Evolutionary conservation across 2,888 invertebrate genomes (phyloP).

Genomic region (Trachelus troglodyta): DNA sequence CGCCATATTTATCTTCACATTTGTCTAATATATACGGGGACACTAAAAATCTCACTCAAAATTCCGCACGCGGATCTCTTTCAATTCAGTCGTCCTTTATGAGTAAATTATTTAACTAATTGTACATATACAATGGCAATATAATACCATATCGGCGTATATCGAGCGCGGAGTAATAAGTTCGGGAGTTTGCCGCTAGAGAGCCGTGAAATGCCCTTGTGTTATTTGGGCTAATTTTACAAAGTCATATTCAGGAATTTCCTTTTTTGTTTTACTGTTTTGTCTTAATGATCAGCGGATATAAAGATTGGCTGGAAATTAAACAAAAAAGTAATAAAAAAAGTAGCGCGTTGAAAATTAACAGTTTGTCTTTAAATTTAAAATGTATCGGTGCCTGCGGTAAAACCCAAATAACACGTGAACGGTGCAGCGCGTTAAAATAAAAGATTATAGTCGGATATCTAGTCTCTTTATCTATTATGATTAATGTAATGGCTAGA

Average conservation of each 20-base stretch:
- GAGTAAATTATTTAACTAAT: constrained; percentile 8
- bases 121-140: not conserved
- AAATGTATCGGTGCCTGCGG: not conserved
- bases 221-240: not conserved
- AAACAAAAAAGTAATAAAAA: not conserved
- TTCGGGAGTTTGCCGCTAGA: not conserved
- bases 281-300: not conserved
- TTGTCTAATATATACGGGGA: not conserved
- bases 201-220: not conserved
- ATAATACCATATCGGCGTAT: constrained; percentile 1
- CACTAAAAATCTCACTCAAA: constrained; percentile 4
- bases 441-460: not conserved
- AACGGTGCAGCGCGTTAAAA: not conserved
- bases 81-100: constrained; percentile 10
- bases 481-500: not conserved
- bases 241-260: not conserved
- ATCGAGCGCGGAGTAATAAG: not conserved
- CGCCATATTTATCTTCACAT: not conserved
- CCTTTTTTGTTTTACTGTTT: not conserved
- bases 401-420: not conserved
- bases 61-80: not conserved
- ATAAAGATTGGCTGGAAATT: not conserved
- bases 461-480: not conserved
- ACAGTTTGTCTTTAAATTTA: not conserved
- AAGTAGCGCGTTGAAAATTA: not conserved